These are phyloP conservation scores for Amphiprion clarkii DNA, from an alignment of 2,797 vertebrate genomes.

Conservation along the genomic window DNA sequence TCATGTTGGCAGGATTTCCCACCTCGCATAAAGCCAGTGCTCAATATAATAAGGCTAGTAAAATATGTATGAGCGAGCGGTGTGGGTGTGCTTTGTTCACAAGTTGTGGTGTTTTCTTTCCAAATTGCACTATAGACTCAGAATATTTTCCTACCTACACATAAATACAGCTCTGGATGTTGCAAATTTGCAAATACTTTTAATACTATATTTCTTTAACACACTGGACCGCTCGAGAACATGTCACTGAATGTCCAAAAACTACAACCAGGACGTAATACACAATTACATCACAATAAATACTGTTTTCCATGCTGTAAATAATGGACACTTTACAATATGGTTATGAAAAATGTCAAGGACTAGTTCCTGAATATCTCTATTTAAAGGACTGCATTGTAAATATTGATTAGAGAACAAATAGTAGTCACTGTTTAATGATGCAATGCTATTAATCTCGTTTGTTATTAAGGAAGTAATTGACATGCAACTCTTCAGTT, in stretches of 20 bases:
- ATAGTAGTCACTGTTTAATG: not conserved
- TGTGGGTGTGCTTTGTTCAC: not conserved
- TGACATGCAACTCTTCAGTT: not conserved
- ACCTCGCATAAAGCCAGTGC: not conserved
- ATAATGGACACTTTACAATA: not conserved
- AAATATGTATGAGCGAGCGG: constrained; percentile 19
- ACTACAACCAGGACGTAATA: not conserved
- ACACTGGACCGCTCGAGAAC: not conserved
- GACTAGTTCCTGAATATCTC: no score
- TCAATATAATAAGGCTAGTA: constrained; percentile 15
- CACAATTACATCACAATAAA: no score
- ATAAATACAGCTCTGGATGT: not conserved
- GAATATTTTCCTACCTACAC: not conserved
- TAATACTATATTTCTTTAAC: not conserved
- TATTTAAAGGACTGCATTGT: no score
- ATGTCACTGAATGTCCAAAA: not conserved
- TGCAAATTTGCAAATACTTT: not conserved
- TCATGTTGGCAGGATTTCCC: not conserved
- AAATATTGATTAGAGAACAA: not conserved
- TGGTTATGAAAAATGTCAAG: not conserved
- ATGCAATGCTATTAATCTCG: not conserved
- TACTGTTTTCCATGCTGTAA: no score
- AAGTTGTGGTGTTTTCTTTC: constrained; percentile 3
- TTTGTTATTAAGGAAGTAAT: not conserved
- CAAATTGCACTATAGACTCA: not conserved